Conservation (phyloP, 2,888 invertebrate species). For the Campoplex nolae region DNA sequence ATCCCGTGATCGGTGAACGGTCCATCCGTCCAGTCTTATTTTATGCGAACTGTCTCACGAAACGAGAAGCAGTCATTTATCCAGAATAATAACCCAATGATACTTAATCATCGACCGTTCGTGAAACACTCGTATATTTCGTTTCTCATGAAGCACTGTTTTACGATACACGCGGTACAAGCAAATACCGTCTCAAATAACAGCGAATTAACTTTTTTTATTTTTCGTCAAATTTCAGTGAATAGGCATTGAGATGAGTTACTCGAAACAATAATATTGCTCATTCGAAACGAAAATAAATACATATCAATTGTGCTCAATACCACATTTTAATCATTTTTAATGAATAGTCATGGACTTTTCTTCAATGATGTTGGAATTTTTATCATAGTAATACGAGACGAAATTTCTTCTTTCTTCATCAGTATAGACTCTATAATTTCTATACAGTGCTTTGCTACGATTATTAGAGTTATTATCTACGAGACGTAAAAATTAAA, state of each 20-base stretch:
- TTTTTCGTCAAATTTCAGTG: background rate
- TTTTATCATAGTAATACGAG: too few species aligned
- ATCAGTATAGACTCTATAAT: too few species aligned
- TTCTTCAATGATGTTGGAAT: too few species aligned
- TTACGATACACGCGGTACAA: background rate
- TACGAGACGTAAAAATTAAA: too few species aligned
- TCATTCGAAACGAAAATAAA: background rate
- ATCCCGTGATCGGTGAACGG: background rate
- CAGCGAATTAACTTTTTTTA: background rate
- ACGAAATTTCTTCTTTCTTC: too few species aligned
- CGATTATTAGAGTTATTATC: too few species aligned
- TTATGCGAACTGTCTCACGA: background rate
- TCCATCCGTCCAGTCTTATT: background rate
- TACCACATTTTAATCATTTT: background rate
- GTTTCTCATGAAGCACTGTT: background rate
- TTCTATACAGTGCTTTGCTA: too few species aligned
- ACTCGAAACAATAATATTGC: background rate
- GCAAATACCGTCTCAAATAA: background rate
- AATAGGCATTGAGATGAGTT: background rate
- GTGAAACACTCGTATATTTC: background rate
- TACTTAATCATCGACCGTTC: background rate
- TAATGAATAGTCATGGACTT: background rate
- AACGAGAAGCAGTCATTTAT: too few species aligned
- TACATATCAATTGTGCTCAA: background rate
- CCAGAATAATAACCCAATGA: background rate